phyloP scores from a whole-genome alignment of 2,888 invertebrate species.

The Lymantria monacha region DNA sequence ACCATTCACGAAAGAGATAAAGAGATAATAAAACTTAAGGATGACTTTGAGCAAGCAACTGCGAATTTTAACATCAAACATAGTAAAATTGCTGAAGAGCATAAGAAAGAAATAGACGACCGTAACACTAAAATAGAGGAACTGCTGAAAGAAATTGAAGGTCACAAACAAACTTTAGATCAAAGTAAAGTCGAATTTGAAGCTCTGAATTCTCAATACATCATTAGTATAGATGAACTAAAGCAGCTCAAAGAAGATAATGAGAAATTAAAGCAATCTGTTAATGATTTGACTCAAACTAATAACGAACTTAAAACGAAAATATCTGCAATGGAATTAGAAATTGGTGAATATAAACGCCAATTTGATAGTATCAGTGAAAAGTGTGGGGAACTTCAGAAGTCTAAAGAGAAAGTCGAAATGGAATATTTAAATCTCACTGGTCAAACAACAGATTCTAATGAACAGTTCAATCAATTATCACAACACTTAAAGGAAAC shows the following conservation, averaged over 20 bases:
- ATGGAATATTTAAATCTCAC: slow-evolving; percentile 82
- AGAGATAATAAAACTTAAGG: slow-evolving; percentile 76
- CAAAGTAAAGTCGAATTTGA: slow-evolving; percentile 75
- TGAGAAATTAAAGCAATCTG: slow-evolving; percentile 61
- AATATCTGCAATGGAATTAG: slow-evolving; percentile 74
- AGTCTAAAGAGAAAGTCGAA: slow-evolving; percentile 82
- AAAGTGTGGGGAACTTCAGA: slow-evolving; percentile 80
- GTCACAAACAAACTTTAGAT: slow-evolving; percentile 68
- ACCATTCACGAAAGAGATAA: slow-evolving; percentile 79
- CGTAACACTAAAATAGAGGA: slow-evolving; percentile 76
- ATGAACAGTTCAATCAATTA: slow-evolving; percentile 80
- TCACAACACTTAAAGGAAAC: slow-evolving; percentile 80
- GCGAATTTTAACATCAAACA: slow-evolving; percentile 76
- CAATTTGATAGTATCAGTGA: slow-evolving; percentile 79
- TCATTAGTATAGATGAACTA: slow-evolving; percentile 65
- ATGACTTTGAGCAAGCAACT: slow-evolving; percentile 72
- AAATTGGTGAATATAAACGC: slow-evolving; percentile 81
- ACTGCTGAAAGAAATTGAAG: slow-evolving; percentile 73
- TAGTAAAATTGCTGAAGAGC: slow-evolving; percentile 75
- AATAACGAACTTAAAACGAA: slow-evolving; percentile 64
- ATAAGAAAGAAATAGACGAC: slow-evolving; percentile 75
- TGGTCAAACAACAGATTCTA: slow-evolving; percentile 82
- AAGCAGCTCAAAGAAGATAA: slow-evolving; percentile 70
- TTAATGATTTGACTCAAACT: slow-evolving; percentile 64
- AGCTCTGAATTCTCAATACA: slow-evolving; percentile 70